Percentiles rank a stretch among this genome's conserved stretches.
These are phyloP conservation scores for Pipistrellus kuhlii DNA, from an alignment of 2,797 vertebrate species.

Conservation along the genomic window DNA sequence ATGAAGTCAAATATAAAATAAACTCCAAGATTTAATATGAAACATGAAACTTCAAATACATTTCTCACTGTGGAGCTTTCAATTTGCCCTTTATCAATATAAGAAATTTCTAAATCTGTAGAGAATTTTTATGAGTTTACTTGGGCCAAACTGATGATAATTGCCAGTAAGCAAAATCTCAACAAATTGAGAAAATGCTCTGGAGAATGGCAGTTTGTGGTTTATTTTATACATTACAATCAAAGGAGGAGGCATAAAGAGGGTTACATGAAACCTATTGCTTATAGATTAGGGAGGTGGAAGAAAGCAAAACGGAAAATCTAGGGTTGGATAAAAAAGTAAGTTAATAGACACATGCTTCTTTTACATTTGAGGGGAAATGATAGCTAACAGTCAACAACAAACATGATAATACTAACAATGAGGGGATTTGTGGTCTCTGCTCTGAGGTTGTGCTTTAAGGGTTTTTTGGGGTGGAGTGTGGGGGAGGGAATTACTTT, in stretches of 20 bases:
- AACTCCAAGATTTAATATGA: background rate
- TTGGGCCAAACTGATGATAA: background rate
- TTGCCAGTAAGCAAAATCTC: background rate
- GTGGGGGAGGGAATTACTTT: background rate
- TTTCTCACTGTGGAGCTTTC: background rate
- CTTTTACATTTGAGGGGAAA: background rate
- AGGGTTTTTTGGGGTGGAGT: background rate
- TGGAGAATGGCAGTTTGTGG: background rate
- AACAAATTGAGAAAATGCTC: background rate
- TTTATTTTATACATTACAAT: background rate
- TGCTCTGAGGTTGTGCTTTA: background rate
- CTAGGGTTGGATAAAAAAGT: background rate
- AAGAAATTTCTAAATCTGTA: background rate
- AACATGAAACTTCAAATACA: background rate
- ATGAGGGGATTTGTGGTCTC: background rate
- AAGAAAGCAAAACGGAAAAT: background rate
- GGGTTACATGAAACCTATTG: background rate
- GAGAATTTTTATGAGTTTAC: background rate
- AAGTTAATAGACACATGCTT: background rate
- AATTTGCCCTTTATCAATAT: background rate
- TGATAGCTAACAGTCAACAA: background rate
- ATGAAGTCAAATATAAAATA: conserved; percentile 26
- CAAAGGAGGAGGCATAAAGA: background rate
- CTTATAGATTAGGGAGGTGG: background rate
- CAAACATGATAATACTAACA: background rate